These are phyloP conservation scores for Toxotes lorentzi DNA, from an alignment of 2,797 vertebrate genomes.

Conservation along the genomic window DNA sequence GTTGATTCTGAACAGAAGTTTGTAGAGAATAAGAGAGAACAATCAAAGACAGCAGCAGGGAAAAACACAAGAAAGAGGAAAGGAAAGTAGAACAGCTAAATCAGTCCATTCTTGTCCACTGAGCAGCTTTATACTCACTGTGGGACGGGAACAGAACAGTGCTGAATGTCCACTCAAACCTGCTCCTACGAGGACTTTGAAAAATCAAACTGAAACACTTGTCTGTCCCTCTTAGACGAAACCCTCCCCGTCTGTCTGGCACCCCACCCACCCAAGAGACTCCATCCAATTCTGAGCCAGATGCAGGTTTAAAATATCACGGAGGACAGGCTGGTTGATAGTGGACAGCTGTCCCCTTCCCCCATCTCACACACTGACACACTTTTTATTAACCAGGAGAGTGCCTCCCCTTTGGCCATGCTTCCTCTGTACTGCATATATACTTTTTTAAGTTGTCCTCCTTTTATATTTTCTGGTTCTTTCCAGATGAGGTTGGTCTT, in stretches of 20 bases:
- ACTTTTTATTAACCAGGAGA: conserved; percentile 21
- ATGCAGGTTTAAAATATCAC: conserved; percentile 86
- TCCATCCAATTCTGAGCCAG: conserved; percentile 71
- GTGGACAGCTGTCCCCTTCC: conserved; percentile 82
- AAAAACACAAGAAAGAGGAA: background rate
- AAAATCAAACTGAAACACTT: conserved; percentile 55
- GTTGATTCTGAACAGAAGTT: too few species aligned
- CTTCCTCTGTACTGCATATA: background rate
- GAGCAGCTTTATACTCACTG: conserved; percentile 73
- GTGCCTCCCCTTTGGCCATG: background rate
- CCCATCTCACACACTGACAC: conserved; percentile 28
- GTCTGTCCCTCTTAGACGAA: conserved; percentile 47
- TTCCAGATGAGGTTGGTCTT: background rate
- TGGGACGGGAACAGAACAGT: conserved; percentile 37
- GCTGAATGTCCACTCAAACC: conserved; percentile 55
- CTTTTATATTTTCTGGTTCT: background rate
- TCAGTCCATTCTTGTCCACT: background rate
- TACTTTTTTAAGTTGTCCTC: background rate
- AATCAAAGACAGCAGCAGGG: background rate
- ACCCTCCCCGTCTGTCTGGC: conserved; percentile 44
- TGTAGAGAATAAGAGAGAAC: background rate
- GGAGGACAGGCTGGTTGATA: conserved; percentile 63
- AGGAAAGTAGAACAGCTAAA: background rate
- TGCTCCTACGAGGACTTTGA: conserved; percentile 57
- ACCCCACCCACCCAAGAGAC: conserved; percentile 57